Conservation (phyloP, 2,797 vertebrate genomes). For the Sitta carolinensis region DNA sequence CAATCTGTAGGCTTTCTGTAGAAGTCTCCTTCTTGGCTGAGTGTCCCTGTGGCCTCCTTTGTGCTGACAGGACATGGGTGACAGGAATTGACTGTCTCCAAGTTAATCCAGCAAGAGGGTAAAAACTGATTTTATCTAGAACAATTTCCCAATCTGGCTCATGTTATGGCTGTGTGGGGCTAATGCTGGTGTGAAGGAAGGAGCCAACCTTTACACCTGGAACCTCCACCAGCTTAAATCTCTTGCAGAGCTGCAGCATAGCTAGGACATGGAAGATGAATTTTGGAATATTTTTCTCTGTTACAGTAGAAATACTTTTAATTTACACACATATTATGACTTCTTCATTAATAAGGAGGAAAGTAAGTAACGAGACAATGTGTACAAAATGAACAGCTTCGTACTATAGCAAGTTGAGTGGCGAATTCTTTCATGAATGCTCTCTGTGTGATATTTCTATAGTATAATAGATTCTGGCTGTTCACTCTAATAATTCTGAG, state of each 20-base stretch:
- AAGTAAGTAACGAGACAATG: conserved; percentile 59
- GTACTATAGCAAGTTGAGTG: conserved; percentile 40
- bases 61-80: background rate
- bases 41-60: background rate
- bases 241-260: background rate
- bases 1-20: background rate
- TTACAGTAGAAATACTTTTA: conserved; percentile 60
- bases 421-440: conserved; percentile 63
- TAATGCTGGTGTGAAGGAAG: background rate
- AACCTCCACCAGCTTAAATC: background rate
- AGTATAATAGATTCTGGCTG: conserved; percentile 68
- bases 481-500: conserved; percentile 71
- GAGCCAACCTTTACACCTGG: fast-evolving
- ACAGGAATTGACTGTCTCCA: background rate
- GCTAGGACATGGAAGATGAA: conserved; percentile 9
- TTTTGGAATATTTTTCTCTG: background rate
- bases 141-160: background rate
- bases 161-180: background rate
- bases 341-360: conserved; percentile 66
- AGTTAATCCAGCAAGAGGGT: background rate
- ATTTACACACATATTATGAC: conserved; percentile 51
- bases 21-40: background rate
- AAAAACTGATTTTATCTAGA: background rate
- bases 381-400: conserved; percentile 59
- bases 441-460: conserved; percentile 71